A percentile compares a stretch with the other conserved stretches of the same genome.
Evolutionary conservation across 2,888 invertebrate species (phyloP).

Genomic region (Ischnura elegans): DNA sequence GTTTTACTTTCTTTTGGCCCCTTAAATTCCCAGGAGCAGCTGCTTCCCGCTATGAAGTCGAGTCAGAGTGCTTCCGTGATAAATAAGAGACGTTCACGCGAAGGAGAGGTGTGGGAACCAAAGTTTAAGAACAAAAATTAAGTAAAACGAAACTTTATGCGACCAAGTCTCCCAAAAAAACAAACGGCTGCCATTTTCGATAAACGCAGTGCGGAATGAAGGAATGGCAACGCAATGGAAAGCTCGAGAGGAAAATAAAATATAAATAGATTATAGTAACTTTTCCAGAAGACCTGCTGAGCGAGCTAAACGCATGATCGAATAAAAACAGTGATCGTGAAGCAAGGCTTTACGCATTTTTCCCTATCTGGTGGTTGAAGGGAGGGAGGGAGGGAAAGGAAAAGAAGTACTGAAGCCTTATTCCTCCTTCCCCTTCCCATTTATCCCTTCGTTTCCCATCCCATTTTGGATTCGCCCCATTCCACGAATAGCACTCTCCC

Average conservation of each 20-base stretch:
- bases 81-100: too few relatives aligned
- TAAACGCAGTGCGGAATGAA: not conserved
- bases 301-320: conserved; percentile 13
- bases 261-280: not conserved
- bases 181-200: conserved; percentile 1
- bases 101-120: not conserved
- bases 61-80: too few relatives aligned
- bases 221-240: not conserved
- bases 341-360: not conserved
- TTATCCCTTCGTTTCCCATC: not conserved
- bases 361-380: not conserved
- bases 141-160: not conserved
- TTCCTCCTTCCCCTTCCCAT: not conserved
- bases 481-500: not conserved
- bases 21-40: too few relatives aligned
- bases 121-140: not conserved
- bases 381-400: not conserved
- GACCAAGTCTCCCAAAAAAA: not conserved
- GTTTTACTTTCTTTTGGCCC: too few relatives aligned
- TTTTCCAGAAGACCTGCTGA: not conserved
- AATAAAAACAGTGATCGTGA: not conserved
- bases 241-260: not conserved
- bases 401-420: not conserved
- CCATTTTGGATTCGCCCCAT: not conserved
- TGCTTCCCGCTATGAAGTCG: too few relatives aligned